Evolutionary conservation across 2,797 vertebrate genomes (phyloP), one percentile per base, ranked within the genome.

Genomic region (Xenentodon cancila): DNA sequence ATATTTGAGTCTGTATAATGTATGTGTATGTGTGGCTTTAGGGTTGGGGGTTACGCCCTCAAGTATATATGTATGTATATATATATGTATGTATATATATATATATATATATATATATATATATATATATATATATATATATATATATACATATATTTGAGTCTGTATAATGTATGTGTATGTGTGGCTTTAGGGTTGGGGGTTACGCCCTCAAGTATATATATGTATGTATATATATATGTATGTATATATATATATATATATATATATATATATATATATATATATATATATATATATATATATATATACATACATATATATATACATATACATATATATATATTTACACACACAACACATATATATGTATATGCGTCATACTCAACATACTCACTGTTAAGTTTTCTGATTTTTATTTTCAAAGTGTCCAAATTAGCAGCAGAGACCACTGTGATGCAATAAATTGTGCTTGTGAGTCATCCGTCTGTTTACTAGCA

Each of bases 181-280:
- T 49, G 55, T 67, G 66, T 48, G 68, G 22, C 25, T 59, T 18
- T 49, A 30, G 47, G 52, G 57, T n/a, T 30, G 49, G 20, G 53
- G 71, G 62, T 55, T 56, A 32, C 71, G 72, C 78, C 84, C 77
- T 78, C 46, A 44, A 81, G 82, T 75, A 81, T 86, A 48, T n/a
- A n/a, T n/a, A n/a, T n/a, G n/a, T n/a, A n/a, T n/a, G n/a, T n/a
- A n/a, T n/a, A n/a, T n/a, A n/a, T n/a, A n/a, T n/a, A n/a, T n/a
- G n/a, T n/a, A n/a, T n/a, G n/a, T n/a, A n/a, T n/a, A n/a, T n/a
- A n/a, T n/a, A n/a, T n/a, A n/a, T n/a, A n/a, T n/a, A n/a, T n/a
- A n/a, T n/a, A n/a, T n/a, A n/a, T n/a, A n/a, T n/a, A n/a, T n/a
- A n/a, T n/a, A n/a, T n/a, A n/a, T n/a, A n/a, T n/a, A n/a, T n/a